Base-by-base conservation (phyloP, 2,888 invertebrate species). In the Tupiocoris notatus region DNA sequence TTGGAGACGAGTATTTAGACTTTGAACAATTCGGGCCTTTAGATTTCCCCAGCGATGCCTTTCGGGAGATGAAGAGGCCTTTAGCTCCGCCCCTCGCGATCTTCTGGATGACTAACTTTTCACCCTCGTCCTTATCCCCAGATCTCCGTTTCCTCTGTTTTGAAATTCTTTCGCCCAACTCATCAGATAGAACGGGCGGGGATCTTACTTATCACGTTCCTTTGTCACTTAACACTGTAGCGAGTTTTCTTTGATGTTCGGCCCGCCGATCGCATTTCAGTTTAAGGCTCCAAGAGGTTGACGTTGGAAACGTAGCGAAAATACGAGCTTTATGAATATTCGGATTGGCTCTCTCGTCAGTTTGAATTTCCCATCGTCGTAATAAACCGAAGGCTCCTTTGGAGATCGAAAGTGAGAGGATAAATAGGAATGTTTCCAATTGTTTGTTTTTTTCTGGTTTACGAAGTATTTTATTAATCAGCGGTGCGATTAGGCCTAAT, bases 11-110 rank as follows among this genome's bases (percentile, higher is more conserved):
- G 39, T 39, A 39, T 39, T 39, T 39, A 39, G 39, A 39, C 39
- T 12, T 39, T 12, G 39, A 39, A 39, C 39, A 39, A 39, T 39
- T 39, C 39, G 6, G 6, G 39, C 39, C 39, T 39, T n/a, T 39
- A 39, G 66, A 66, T 66, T 66, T 66, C 66, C 66, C 66, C n/a
- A 66, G 66, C 20, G 66, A 66, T 66, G 66, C 1, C 56, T 18
- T 25, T 17, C n/a, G 39, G 54, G 17, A 24, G 66, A n/a, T 6
- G 22, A 63, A n/a, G 63, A 21, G 23, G 25, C 64, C 66, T 66
- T 3, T 54, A 54, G 54, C 39, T 66, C 54, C 25, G 18, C 39
- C 66, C 56, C 56, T 22, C 54, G 39, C 39, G 6, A 39, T 39
- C 20, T 66, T 66, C 21, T 54, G 66, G 66, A 54, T 54, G 66